phyloP scores from a whole-genome alignment of 2,888 invertebrate species.

The Chrysodeixis includens region DNA sequence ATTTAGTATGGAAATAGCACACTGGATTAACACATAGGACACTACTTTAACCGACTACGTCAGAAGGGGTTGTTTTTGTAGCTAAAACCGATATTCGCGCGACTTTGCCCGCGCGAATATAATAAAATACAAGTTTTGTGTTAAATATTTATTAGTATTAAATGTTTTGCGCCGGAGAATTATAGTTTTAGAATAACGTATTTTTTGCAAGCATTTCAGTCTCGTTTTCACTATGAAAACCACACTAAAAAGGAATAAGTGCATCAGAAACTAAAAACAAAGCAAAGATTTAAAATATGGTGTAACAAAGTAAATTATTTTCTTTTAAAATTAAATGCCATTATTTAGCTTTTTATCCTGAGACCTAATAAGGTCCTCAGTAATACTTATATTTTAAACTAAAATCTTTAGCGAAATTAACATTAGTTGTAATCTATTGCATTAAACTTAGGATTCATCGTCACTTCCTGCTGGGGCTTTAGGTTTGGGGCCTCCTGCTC shows the following conservation, averaged over 20 bases:
- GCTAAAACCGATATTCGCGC: no score
- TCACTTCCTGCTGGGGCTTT: slow-evolving; percentile 91
- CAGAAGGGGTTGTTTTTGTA: no score
- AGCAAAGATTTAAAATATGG: neutral
- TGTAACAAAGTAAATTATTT: neutral
- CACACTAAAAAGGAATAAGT: slow-evolving; percentile 23
- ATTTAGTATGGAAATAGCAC: no score
- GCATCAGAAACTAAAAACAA: slow-evolving; percentile 11
- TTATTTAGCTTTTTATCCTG: slow-evolving; percentile 23
- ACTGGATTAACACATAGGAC: no score
- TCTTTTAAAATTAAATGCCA: slow-evolving; percentile 46
- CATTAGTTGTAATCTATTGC: slow-evolving; percentile 32
- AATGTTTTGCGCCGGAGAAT: slow-evolving; percentile 9
- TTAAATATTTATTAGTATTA: slow-evolving; percentile 28
- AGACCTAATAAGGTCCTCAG: slow-evolving; percentile 16
- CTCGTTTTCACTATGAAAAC: slow-evolving; percentile 15
- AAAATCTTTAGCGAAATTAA: slow-evolving; percentile 58
- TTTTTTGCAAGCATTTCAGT: slow-evolving; percentile 9
- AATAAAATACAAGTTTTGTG: slow-evolving; percentile 1
- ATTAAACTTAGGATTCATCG: slow-evolving; percentile 90
- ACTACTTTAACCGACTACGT: no score
- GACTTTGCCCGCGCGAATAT: no score
- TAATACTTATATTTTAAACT: slow-evolving; percentile 35
- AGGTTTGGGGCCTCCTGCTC: slow-evolving; percentile 98
- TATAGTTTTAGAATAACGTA: slow-evolving; percentile 12